These are phyloP conservation scores for Eupeodes corollae DNA, from an alignment of 1,140 invertebrate genomes.

Conservation along the genomic window DNA sequence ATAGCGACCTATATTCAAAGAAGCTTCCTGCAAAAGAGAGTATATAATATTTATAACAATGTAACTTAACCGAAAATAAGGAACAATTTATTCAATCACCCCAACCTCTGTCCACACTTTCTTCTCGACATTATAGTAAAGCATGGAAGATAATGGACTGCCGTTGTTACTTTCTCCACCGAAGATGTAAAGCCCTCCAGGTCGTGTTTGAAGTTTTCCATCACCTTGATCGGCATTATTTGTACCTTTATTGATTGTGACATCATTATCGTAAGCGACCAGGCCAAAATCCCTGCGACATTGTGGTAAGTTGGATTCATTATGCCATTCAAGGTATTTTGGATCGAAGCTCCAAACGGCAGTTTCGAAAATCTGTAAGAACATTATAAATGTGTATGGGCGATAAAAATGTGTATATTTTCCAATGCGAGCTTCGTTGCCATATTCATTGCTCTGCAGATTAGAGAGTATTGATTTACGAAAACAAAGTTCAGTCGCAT, in stretches of 20 bases:
- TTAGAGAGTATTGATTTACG: no score
- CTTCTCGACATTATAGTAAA: conserved; percentile 5
- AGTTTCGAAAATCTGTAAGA: conserved; percentile 7
- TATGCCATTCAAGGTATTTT: conserved; percentile 3
- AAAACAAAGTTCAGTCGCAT: no score
- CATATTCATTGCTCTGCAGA: no score
- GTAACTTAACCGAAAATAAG: background rate
- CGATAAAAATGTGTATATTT: background rate
- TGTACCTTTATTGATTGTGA: background rate
- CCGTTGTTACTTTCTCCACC: conserved; percentile 6
- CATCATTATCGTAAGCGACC: conserved; percentile 1
- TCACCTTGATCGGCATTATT: background rate
- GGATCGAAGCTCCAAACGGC: conserved; percentile 8
- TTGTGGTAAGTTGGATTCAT: conserved; percentile 5
- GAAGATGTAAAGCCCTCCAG: conserved; percentile 6
- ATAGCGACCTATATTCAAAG: conserved; percentile 8
- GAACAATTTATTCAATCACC: background rate
- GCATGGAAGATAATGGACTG: conserved; percentile 2
- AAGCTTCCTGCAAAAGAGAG: background rate
- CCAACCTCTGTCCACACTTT: conserved; percentile 7
- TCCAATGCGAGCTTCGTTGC: no score
- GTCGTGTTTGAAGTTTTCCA: background rate
- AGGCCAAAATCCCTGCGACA: conserved; percentile 6
- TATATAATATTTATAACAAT: background rate
- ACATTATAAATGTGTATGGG: background rate